Evolutionary conservation across 2,797 vertebrate genomes (phyloP), one percentile per base, ranked within the genome.

Genomic region (Falco biarmicus): DNA sequence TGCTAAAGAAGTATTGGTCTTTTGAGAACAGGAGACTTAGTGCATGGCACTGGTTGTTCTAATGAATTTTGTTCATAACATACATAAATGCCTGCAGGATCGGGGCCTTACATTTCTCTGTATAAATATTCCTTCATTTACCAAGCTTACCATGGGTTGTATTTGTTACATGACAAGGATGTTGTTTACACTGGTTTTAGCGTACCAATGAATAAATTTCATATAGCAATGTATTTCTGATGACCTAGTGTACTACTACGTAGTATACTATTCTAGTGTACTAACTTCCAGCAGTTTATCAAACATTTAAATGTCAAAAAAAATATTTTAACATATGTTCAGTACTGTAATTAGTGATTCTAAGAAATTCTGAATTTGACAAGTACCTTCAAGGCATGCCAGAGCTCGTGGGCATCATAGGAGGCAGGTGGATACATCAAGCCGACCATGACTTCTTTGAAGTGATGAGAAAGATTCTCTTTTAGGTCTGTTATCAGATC

Each of bases 311-410:
- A 75, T 91, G 17, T 69, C 1, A 81, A 92, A 88, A 73, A 56
- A 69, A 43, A 15, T 1, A 39, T 10, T 51, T 22, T 25, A 37
- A 61, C 0, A 0, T 61, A 22, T 28, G 6, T 89, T 80, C 61
- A 51, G 17, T 87, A 61, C 13, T 69, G 10, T 51, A 79, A 87
- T 81, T 53, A 93, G 43, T 54, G 47, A 73, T 24, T 88, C 15
- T 43, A 75, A 53, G 50, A 16, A 80, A 45, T 64, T 92, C 37
- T 63, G 47, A 60, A 28, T 81, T 65, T 31, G 34, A 73, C 56
- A 47, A 41, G 50, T 98, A 98, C 98, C 98, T 98, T 98, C 97
- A 98, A 98, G 73, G 98, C 98, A 31, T 98, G 98, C 98, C 98
- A 98, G 77, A 98, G 98, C 84, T 98, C 98, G 0, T 98, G 98